phyloP scores from a whole-genome alignment of 2,797 vertebrate genomes.

The Pseudochirops cupreus region DNA sequence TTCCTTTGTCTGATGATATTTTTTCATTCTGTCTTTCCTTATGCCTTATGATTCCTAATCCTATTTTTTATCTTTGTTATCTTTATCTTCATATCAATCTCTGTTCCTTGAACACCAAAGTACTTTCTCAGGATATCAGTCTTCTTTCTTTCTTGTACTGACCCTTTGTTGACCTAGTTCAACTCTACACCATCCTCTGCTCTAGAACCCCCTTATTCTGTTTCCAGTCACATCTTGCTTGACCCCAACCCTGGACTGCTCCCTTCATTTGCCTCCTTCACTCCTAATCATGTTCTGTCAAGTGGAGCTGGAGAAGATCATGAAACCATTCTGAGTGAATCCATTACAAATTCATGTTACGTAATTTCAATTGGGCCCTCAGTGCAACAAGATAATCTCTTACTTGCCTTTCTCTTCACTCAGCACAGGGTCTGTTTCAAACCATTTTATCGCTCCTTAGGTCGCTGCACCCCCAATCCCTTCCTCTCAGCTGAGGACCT shows the following conservation, averaged over 20 bases:
- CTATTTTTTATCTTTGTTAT: neutral
- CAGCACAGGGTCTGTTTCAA: neutral
- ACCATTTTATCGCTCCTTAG: neutral
- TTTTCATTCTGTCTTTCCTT: neutral
- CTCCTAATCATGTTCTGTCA: neutral
- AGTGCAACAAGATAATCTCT: neutral
- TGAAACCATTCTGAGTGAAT: neutral
- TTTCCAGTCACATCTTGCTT: neutral
- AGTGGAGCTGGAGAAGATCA: neutral
- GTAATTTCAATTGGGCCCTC: neutral
- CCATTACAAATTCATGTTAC: neutral
- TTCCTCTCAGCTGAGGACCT: neutral
- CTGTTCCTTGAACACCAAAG: neutral
- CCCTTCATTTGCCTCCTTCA: neutral
- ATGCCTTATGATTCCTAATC: too few species aligned
- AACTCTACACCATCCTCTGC: neutral
- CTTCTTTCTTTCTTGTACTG: neutral
- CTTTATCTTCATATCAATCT: neutral
- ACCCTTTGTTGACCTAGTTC: neutral
- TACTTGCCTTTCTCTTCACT: neutral
- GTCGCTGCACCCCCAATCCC: neutral
- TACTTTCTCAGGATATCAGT: neutral
- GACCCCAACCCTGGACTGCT: neutral
- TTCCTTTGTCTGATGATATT: neutral
- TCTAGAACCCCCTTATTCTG: neutral